Percentiles rank a stretch among this genome's conserved stretches.
These are phyloP conservation scores for Pogoniulus pusillus DNA, from an alignment of 2,797 vertebrate species.

Conservation along the genomic window DNA sequence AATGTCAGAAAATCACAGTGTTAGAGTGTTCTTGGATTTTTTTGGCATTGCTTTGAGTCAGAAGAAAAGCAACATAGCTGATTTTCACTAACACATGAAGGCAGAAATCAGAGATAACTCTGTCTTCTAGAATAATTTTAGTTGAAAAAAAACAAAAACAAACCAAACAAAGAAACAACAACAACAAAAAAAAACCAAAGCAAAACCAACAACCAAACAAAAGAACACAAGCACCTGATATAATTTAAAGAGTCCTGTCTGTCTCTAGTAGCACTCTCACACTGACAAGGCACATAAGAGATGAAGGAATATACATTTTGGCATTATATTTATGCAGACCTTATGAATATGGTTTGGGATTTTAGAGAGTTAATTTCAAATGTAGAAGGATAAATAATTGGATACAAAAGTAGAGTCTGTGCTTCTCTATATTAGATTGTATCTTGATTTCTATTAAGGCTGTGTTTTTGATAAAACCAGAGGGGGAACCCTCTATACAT, in stretches of 20 bases:
- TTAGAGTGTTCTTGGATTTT: neutral
- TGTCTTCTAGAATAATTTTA: neutral
- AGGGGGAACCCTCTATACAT: neutral
- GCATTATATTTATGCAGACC: neutral
- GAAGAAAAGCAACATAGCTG: neutral
- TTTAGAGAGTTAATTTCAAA: neutral
- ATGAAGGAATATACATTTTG: neutral
- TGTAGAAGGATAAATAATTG: neutral
- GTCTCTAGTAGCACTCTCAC: neutral
- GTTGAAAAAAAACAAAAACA: neutral
- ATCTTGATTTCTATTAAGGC: neutral
- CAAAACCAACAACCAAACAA: too few species aligned
- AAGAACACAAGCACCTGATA: neutral
- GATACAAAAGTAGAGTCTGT: neutral
- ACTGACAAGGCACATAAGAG: neutral
- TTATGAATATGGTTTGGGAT: neutral
- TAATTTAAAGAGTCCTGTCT: neutral
- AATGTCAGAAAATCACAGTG: neutral
- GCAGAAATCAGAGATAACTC: neutral
- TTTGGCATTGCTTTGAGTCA: neutral
- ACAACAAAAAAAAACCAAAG: neutral
- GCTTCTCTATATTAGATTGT: neutral
- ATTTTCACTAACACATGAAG: neutral
- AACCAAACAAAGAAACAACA: too few species aligned
- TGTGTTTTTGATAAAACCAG: neutral